These are phyloP conservation scores for Achatina immaculata DNA, from an alignment of 1,140 invertebrate species.

Conservation along the genomic window DNA sequence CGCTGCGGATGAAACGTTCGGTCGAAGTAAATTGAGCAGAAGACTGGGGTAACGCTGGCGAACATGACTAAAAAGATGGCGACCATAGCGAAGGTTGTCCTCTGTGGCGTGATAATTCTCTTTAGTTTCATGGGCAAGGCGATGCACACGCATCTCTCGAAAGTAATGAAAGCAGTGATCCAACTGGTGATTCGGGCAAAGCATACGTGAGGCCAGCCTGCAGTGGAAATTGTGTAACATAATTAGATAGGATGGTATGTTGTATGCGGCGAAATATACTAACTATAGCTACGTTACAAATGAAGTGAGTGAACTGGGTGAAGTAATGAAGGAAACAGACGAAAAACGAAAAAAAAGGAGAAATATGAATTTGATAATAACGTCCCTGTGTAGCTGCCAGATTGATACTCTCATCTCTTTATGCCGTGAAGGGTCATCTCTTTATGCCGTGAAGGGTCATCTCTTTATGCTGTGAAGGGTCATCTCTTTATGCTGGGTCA, in stretches of 20 bases:
- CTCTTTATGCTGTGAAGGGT: too few relatives aligned
- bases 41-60: slow-evolving; percentile 20
- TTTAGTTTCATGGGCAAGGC: slow-evolving; percentile 19
- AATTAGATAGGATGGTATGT: too few relatives aligned
- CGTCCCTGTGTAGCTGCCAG: too few relatives aligned
- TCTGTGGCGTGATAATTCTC: slow-evolving; percentile 4
- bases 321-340: not conserved
- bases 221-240: not conserved
- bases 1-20: not conserved
- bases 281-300: not conserved
- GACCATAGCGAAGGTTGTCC: not conserved
- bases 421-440: too few relatives aligned
- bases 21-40: not conserved
- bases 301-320: not conserved
- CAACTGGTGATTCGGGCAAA: slow-evolving; percentile 20
- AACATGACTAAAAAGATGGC: slow-evolving; percentile 17
- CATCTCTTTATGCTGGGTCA: too few relatives aligned
- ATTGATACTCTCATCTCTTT: too few relatives aligned
- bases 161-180: slow-evolving; percentile 29
- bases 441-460: too few relatives aligned
- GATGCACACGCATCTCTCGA: slow-evolving; percentile 32
- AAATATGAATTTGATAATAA: too few relatives aligned
- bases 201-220: slow-evolving; percentile 27
- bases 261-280: too few relatives aligned
- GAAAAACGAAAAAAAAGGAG: too few relatives aligned